Percentiles rank a stretch among this genome's conserved stretches.
These are phyloP conservation scores for Phlogophora meticulosa DNA, from an alignment of 2,888 invertebrate genomes.

Conservation along the genomic window DNA sequence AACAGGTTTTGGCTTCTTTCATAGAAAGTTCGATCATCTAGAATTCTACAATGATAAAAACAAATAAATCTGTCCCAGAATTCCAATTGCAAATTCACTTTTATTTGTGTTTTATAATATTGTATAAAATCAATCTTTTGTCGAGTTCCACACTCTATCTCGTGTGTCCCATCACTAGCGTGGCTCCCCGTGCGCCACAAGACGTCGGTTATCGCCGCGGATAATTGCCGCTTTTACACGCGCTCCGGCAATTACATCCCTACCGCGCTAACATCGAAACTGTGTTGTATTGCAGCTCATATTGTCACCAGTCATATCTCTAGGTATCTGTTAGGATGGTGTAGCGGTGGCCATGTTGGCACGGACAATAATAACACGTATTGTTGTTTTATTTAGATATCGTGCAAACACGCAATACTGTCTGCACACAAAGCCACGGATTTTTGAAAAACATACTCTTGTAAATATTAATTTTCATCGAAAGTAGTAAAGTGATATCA, in stretches of 20 bases:
- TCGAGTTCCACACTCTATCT: neutral
- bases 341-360: neutral
- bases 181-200: conserved; percentile 21
- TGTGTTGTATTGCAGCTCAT: conserved; percentile 9
- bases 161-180: conserved; percentile 38
- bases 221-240: conserved; percentile 63
- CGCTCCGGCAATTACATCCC: conserved; percentile 45
- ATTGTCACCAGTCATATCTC: neutral
- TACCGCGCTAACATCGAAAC: conserved; percentile 32
- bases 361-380: neutral
- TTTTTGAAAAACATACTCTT: neutral
- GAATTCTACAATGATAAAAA: too few species aligned
- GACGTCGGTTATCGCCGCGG: conserved; percentile 41
- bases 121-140: neutral
- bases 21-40: too few species aligned
- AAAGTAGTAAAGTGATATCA: too few species aligned
- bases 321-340: too few species aligned
- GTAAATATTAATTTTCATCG: neutral
- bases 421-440: neutral
- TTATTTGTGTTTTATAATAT: neutral
- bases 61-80: too few species aligned
- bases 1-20: too few species aligned
- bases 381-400: neutral
- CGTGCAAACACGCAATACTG: neutral
- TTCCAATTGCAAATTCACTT: too few species aligned